A percentile compares a stretch with the other conserved stretches of the same genome.
These are phyloP conservation scores for Megathymus violae DNA, from an alignment of 1,140 invertebrate species.

Conservation along the genomic window DNA sequence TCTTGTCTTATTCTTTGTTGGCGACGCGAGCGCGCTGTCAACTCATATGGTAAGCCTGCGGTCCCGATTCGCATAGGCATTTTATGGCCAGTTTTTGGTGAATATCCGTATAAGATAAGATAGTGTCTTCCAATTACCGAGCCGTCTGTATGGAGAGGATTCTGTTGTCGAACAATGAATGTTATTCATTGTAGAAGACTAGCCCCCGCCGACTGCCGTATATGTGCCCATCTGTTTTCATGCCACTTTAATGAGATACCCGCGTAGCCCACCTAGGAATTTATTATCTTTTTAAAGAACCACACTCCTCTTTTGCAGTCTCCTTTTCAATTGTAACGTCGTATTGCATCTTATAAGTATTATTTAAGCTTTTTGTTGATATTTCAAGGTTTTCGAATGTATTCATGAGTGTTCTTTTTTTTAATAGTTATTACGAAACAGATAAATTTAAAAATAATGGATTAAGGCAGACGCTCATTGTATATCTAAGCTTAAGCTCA, in stretches of 20 bases:
- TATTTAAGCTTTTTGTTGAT: no score
- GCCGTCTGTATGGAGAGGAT: constrained; percentile 49
- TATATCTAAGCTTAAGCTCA: no score
- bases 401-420: no score
- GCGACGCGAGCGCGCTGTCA: constrained; percentile 67
- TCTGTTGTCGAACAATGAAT: constrained; percentile 59
- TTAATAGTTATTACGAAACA: no score
- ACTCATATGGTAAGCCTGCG: constrained; percentile 58
- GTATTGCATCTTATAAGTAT: neutral
- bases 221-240: constrained; percentile 53
- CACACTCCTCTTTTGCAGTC: neutral
- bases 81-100: constrained; percentile 59
- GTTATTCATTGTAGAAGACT: constrained; percentile 45
- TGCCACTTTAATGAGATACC: constrained; percentile 68
- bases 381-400: no score
- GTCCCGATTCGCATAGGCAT: constrained; percentile 48
- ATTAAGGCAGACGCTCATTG: no score
- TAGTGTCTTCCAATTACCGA: constrained; percentile 61
- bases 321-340: neutral
- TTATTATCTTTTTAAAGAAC: constrained; percentile 28
- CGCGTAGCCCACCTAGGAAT: constrained; percentile 32
- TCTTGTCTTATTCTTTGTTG: constrained; percentile 78
- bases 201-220: constrained; percentile 53
- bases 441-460: no score
- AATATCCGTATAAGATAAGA: constrained; percentile 65